These are phyloP conservation scores for Solea solea DNA, from an alignment of 2,113 vertebrate genomes.

Conservation along the genomic window DNA sequence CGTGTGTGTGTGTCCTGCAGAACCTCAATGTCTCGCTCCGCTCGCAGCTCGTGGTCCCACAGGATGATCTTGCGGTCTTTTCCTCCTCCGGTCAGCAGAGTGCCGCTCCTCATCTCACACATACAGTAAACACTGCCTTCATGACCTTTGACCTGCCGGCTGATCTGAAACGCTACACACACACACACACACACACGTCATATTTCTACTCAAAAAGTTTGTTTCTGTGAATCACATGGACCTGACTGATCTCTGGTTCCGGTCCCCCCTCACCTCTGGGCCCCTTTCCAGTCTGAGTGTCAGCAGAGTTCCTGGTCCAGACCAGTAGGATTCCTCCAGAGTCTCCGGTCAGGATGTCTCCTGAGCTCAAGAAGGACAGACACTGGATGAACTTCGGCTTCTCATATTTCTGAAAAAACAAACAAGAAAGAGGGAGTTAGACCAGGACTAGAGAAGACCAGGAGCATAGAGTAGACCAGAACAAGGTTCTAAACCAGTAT, in stretches of 20 bases:
- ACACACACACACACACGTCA: neutral
- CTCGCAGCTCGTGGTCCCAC: constrained; percentile 93
- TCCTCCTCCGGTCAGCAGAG: constrained; percentile 93
- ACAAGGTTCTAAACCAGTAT: too few species aligned
- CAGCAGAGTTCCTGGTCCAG: constrained; percentile 90
- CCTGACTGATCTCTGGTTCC: neutral
- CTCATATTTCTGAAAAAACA: constrained; percentile 90
- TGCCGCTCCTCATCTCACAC: constrained; percentile 94
- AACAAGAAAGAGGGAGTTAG: neutral
- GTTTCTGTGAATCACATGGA: too few species aligned
- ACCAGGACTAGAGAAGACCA: neutral
- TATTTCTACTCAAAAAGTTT: neutral
- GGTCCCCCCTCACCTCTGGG: constrained; percentile 85
- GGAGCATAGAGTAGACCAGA: too few species aligned
- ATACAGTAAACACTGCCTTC: constrained; percentile 97
- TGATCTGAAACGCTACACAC: constrained; percentile 88
- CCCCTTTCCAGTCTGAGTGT: constrained; percentile 90
- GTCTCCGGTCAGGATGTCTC: constrained; percentile 96
- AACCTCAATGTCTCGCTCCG: constrained; percentile 96
- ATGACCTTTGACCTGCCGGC: constrained; percentile 92
- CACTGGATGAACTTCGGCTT: constrained; percentile 98
- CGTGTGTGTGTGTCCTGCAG: neutral
- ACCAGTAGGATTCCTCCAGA: constrained; percentile 93
- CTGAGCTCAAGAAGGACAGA: constrained; percentile 91
- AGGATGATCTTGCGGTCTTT: constrained; percentile 94